Conservation (phyloP, 2,113 vertebrate species). For the Promerops cafer region DNA sequence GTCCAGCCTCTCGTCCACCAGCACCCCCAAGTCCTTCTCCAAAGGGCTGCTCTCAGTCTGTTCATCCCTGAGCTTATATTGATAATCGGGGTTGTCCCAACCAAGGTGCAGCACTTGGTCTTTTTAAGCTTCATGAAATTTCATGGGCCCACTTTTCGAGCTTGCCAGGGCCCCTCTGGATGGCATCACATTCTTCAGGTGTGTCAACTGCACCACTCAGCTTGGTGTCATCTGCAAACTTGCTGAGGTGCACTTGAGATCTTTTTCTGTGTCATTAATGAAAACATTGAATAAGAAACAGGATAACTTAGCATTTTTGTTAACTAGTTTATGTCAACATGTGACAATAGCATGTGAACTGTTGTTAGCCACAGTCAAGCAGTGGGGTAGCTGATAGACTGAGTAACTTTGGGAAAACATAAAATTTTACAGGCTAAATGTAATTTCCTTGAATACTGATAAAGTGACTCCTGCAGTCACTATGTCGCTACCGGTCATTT, state of each 20-base stretch:
- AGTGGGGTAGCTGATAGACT: neutral
- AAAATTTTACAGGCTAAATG: neutral
- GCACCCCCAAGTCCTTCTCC: neutral
- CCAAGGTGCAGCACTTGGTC: neutral
- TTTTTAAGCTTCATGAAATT: neutral
- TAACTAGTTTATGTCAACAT: neutral
- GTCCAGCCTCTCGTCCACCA: neutral
- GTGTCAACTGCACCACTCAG: too few species aligned
- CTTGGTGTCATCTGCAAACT: neutral
- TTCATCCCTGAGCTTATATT: neutral
- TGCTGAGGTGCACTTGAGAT: neutral
- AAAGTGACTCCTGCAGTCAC: fast-evolving
- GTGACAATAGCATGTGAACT: neutral
- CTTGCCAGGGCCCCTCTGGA: neutral
- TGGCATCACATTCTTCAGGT: neutral
- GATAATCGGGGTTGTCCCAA: neutral
- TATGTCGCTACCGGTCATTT: neutral
- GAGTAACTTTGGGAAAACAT: neutral
- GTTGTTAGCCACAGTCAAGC: neutral
- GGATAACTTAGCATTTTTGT: neutral
- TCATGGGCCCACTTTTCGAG: neutral
- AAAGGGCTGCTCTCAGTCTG: neutral
- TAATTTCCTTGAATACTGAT: neutral
- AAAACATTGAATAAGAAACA: neutral
- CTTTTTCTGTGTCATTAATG: neutral